Evolutionary conservation across 2,113 vertebrate species (phyloP), one percentile per base, ranked within the genome.

Genomic region (Zapornia atra): DNA sequence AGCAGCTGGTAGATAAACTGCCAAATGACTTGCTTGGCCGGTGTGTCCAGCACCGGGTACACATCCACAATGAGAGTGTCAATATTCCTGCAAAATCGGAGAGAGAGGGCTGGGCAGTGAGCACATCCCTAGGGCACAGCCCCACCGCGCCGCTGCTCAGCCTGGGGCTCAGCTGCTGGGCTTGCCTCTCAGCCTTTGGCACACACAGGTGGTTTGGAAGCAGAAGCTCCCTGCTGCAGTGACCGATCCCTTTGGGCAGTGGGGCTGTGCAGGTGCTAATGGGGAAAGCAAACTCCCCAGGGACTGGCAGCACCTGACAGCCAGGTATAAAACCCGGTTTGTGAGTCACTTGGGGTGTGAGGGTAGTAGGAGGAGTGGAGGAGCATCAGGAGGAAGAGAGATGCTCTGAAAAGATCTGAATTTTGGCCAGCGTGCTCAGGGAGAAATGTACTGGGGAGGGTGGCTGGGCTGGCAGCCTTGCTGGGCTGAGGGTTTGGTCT

Each of bases 1-100:
- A 99, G 97, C 96, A 99, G 98, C 98, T 99, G 99, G 98, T 99
- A 99, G 96, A 99, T 97, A 96, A 99, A 99, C 97, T 99, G 99
- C 99, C 99, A 99, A 81, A 99, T 99, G 93, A 99, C 98, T 97
- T 99, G 99, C 97, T 99, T 99, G 98, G 99, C 99, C 2, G 99
- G 99, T 9, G 99, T 99, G 97, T 99, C 99, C 97, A 99, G 97
- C 96, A 99, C 98, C 1, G 99, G 99, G 96, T 99, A 99, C 79
- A 99, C 98, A 10, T 99, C 99, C 89, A 99, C 99, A 33, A 99
- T 99, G 92, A 99, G 98, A 13, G 99, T 99, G 98, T 99, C 99
- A 20, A 99, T 99, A 86, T 98, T 99, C 98, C 99, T 99, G 98
- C 16, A 92, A 56, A 29, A 90, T 6, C 0, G 73, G 68, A 82